phyloP scores from a whole-genome alignment of 92 coral and sea anemone genomes.

The Epizoanthus stellaris region DNA sequence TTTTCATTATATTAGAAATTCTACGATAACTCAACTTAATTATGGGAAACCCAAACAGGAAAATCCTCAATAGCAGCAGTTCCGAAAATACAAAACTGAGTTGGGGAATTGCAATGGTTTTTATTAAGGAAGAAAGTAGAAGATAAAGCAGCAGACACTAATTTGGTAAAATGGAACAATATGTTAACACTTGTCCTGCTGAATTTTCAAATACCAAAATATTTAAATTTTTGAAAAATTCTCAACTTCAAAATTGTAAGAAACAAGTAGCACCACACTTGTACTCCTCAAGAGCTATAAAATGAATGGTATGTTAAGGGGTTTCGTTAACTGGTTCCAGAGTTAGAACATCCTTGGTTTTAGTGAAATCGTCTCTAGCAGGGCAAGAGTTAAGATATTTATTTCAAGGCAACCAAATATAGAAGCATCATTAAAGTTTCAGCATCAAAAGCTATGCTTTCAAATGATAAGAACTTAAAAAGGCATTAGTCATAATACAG shows the following conservation, averaged over 20 bases:
- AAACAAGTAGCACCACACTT: no score
- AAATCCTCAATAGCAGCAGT: neutral
- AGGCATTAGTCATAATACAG: constrained; percentile 11
- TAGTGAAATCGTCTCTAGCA: no score
- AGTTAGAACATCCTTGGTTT: no score
- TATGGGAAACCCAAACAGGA: neutral
- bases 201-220: no score
- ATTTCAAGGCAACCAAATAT: neutral
- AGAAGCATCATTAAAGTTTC: neutral
- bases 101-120: neutral
- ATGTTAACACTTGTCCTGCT: no score
- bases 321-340: no score
- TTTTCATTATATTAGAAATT: neutral
- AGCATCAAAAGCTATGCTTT: constrained; percentile 12
- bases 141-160: neutral
- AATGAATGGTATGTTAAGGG: no score
- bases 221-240: no score
- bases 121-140: no score
- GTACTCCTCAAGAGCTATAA: no score
- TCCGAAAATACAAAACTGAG: neutral
- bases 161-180: neutral
- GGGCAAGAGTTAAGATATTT: constrained; percentile 19
- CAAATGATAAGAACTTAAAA: constrained; percentile 4
- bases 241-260: no score
- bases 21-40: neutral